Evolutionary conservation across 2,113 vertebrate species (phyloP).

Genomic region (Ursus arctos): DNA sequence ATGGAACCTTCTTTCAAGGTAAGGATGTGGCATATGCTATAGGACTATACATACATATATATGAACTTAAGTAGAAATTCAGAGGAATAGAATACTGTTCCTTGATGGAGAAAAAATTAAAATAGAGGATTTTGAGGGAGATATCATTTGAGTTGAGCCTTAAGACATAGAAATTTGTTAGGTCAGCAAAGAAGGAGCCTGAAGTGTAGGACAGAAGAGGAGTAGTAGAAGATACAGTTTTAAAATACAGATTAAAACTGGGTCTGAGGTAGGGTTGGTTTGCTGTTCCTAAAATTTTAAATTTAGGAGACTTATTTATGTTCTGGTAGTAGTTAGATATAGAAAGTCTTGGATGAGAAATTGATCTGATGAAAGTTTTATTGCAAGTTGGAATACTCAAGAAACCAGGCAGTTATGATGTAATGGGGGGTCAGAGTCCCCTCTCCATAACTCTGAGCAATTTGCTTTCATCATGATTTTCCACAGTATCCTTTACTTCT

Average conservation of each 20-base stretch:
- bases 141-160: neutral
- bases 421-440: neutral
- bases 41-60: neutral
- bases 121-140: neutral
- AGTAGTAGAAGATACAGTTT: neutral
- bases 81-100: conserved; percentile 30
- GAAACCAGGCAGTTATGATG: neutral
- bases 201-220: neutral
- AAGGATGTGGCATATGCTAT: neutral
- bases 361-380: conserved; percentile 3
- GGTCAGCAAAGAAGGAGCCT: neutral
- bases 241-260: conserved; percentile 35
- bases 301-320: conserved; percentile 14
- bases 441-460: neutral
- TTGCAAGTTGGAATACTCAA: neutral
- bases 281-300: conserved; percentile 30
- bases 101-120: conserved; percentile 25
- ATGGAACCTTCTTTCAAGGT: neutral
- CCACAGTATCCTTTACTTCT: neutral
- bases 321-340: neutral
- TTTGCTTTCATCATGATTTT: conserved; percentile 26
- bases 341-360: neutral
- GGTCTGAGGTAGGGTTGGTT: neutral
- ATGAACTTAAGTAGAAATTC: neutral
- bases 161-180: neutral